phyloP scores from a whole-genome alignment of 2,797 vertebrate genomes.

The Cetoscarus ocellatus region DNA sequence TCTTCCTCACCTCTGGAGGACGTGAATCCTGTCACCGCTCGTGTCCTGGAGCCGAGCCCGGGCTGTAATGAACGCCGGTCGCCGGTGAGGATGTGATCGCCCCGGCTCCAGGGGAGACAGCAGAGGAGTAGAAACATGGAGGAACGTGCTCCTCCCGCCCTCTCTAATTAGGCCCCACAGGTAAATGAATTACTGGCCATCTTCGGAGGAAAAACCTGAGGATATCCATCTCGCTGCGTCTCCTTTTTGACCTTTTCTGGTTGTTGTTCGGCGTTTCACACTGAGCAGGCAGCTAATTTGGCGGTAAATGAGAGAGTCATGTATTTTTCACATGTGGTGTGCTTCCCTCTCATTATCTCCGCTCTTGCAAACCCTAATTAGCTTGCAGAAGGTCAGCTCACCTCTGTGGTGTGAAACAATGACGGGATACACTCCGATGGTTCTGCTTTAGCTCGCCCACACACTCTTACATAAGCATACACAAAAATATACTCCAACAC shows the following conservation, averaged over 20 bases:
- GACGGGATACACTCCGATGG: conserved; percentile 48
- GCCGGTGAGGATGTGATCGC: conserved; percentile 57
- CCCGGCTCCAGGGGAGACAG: conserved; percentile 16
- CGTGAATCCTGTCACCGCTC: conserved; percentile 33
- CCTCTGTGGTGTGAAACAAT: conserved; percentile 63
- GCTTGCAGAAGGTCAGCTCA: conserved; percentile 66
- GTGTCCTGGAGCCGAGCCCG: conserved; percentile 40
- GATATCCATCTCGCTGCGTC: conserved; percentile 34
- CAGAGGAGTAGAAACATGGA: conserved; percentile 37
- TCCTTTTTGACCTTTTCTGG: conserved; percentile 47
- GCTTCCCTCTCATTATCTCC: conserved; percentile 60
- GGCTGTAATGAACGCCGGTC: conserved; percentile 68
- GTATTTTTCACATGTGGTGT: conserved; percentile 42
- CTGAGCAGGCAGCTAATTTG: conserved; percentile 53
- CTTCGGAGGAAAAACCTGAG: conserved; percentile 26
- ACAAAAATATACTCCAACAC: conserved; percentile 5
- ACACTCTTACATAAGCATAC: conserved; percentile 29
- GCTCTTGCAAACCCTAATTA: conserved; percentile 65
- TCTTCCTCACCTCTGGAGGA: conserved; percentile 28
- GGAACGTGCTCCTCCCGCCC: conserved; percentile 15
- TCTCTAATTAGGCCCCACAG: conserved; percentile 66
- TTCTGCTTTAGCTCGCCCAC: conserved; percentile 29
- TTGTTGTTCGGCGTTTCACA: conserved; percentile 47
- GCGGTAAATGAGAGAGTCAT: conserved; percentile 37
- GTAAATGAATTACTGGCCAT: conserved; percentile 39